Conservation (phyloP, 2,797 vertebrate genomes). For the Melanotaenia nigrans region DNA sequence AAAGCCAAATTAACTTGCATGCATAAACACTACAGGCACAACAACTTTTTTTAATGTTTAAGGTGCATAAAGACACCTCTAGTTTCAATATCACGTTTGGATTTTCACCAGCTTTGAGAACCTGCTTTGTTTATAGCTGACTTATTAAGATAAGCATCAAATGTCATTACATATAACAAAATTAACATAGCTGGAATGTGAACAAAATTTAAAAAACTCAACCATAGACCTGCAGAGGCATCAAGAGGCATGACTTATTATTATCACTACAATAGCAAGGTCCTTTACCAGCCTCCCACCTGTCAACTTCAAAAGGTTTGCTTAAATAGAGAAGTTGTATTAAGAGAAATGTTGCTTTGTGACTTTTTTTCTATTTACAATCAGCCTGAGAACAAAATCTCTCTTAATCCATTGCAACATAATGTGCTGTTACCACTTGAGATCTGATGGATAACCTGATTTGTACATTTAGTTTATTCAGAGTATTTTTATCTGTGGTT, state of each 20-base stretch:
- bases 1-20: slow-evolving; percentile 30
- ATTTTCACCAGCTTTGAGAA: background rate
- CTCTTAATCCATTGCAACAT: background rate
- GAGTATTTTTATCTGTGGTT: background rate
- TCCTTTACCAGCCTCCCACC: background rate
- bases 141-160: background rate
- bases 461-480: background rate
- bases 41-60: slow-evolving; percentile 8
- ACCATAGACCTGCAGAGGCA: background rate
- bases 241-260: background rate
- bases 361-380: background rate
- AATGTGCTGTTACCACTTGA: background rate
- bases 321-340: background rate
- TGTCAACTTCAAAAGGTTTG: background rate
- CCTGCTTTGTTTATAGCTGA: no score
- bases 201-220: background rate
- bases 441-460: background rate
- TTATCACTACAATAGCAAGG: background rate
- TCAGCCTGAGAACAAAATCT: background rate
- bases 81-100: background rate
- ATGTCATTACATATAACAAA: background rate
- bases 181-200: background rate
- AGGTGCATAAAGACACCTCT: slow-evolving; percentile 5
- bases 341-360: background rate
- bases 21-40: slow-evolving; percentile 23